A percentile compares a stretch with the other conserved stretches of the same genome.
phyloP scores from a whole-genome alignment of 2,113 vertebrate species.

The Brachirus orientalis region DNA sequence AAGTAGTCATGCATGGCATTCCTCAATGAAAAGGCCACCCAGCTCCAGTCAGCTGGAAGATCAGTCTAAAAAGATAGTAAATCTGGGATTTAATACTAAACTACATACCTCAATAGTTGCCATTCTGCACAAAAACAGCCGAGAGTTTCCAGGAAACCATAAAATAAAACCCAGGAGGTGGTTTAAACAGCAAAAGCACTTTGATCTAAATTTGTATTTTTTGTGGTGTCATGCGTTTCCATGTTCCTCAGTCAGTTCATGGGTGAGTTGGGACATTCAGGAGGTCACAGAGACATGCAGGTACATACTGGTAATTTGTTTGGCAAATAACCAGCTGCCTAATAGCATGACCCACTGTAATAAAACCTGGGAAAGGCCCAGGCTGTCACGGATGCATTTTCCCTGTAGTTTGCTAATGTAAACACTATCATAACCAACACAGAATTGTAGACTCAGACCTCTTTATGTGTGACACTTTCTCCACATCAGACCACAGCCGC shows the following conservation, averaged over 20 bases:
- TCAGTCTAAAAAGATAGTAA: slow-evolving; percentile 45
- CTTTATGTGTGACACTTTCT: slow-evolving; percentile 6
- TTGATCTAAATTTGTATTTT: slow-evolving; percentile 55
- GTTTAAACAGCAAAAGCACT: too few species aligned
- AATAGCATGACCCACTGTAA: slow-evolving; percentile 15
- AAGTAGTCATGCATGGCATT: slow-evolving; percentile 80
- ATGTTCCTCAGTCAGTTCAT: slow-evolving; percentile 34
- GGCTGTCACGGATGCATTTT: not conserved
- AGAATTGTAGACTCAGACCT: slow-evolving; percentile 2
- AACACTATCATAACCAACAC: not conserved
- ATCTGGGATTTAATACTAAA: slow-evolving; percentile 23
- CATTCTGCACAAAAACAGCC: not conserved
- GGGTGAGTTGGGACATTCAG: slow-evolving; percentile 22
- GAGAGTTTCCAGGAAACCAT: slow-evolving; percentile 21
- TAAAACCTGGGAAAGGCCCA: slow-evolving; percentile 21
- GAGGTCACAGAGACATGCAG: slow-evolving; percentile 27
- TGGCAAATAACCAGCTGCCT: slow-evolving; percentile 69
- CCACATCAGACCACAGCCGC: not conserved
- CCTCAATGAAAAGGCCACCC: slow-evolving; percentile 54
- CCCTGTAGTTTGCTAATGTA: not conserved
- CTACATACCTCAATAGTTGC: not conserved
- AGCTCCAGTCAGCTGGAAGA: slow-evolving; percentile 63
- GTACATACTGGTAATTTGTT: slow-evolving; percentile 73
- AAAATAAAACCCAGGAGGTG: slow-evolving; percentile 4
- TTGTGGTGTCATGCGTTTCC: slow-evolving; percentile 45